Percentiles rank a stretch among this genome's conserved stretches.
Evolutionary conservation across 2,797 vertebrate genomes (phyloP).

Genomic region (Thripadectes ignobilis): DNA sequence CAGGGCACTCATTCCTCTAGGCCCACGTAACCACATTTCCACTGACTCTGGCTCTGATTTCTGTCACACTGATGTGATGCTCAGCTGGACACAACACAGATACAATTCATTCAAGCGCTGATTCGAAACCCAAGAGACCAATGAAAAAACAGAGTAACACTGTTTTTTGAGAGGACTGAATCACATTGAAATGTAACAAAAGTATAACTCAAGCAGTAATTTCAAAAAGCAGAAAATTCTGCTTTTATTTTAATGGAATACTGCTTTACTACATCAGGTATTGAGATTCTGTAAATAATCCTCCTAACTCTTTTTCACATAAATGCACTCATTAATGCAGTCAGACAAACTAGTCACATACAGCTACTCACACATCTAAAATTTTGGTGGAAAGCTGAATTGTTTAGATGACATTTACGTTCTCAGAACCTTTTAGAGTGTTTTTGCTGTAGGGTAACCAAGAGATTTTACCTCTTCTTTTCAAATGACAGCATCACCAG

Average conservation of each 20-base stretch:
- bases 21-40: not conserved
- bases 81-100: not conserved
- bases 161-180: not conserved
- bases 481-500: not conserved
- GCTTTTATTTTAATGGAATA: not conserved
- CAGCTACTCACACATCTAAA: not conserved
- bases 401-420: not conserved
- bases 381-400: not conserved
- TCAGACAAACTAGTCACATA: not conserved
- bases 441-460: not conserved
- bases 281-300: not conserved
- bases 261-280: not conserved
- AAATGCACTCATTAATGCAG: not conserved
- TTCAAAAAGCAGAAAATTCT: not conserved
- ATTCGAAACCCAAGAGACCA: not conserved
- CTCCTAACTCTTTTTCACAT: not conserved
- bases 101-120: not conserved
- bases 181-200: not conserved
- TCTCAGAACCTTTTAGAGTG: not conserved
- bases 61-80: not conserved
- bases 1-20: not conserved
- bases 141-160: not conserved
- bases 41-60: not conserved
- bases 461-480: not conserved
- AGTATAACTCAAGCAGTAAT: not conserved